A percentile compares a stretch with the other conserved stretches of the same genome.
Conservation (phyloP, 2,888 invertebrate species). For the Cheilosia impressa region DNA sequence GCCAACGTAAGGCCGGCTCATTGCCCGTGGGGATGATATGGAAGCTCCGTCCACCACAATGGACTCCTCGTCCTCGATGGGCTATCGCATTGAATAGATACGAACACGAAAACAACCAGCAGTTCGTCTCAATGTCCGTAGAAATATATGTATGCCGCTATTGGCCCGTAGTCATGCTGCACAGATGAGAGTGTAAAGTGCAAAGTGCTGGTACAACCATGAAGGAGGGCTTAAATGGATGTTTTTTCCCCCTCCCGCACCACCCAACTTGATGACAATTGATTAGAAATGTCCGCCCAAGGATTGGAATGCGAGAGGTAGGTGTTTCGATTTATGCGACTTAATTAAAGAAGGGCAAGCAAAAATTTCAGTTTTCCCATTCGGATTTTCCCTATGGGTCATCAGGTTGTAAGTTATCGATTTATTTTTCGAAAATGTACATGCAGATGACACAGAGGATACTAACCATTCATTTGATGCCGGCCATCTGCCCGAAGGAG, state of each 20-base stretch:
- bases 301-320: background rate
- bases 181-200: constrained; percentile 34
- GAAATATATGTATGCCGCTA: constrained; percentile 11
- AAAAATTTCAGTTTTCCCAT: background rate
- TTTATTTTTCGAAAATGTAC: background rate
- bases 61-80: constrained; percentile 13
- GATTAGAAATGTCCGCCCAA: constrained; percentile 63
- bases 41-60: constrained; percentile 21
- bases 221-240: constrained; percentile 45
- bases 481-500: background rate
- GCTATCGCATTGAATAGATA: constrained; percentile 46
- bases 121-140: constrained; percentile 43
- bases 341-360: constrained; percentile 56
- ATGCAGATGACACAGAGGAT: constrained; percentile 4
- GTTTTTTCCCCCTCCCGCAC: constrained; percentile 6
- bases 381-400: background rate
- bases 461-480: constrained; percentile 6
- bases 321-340: constrained; percentile 42
- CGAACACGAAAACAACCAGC: constrained; percentile 31
- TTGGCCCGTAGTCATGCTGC: constrained; percentile 15
- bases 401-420: constrained; percentile 36
- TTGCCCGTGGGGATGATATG: constrained; percentile 47
- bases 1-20: constrained; percentile 50
- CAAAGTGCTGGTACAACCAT: constrained; percentile 23
- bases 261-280: constrained; percentile 58